Evolutionary conservation across 1,140 invertebrate species (phyloP).

Genomic region (Thalassaphorura encarpata): DNA sequence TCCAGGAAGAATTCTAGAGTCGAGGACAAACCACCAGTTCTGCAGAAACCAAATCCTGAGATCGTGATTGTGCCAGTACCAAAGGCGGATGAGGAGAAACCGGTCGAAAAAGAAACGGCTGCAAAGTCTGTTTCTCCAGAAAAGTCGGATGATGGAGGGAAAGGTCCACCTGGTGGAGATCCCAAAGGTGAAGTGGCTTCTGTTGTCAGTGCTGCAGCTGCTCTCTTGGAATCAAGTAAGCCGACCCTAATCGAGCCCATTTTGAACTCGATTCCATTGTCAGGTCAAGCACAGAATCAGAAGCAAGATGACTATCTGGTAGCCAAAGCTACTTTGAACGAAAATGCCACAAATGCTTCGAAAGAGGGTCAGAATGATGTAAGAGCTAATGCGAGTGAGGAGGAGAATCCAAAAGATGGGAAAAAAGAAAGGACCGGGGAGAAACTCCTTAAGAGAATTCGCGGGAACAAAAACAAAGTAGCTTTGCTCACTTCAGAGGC

Average conservation of each 20-base stretch:
- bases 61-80: too few relatives aligned
- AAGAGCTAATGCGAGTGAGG: constrained; percentile 1
- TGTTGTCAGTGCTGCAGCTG: background rate
- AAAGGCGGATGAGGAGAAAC: background rate
- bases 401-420: background rate
- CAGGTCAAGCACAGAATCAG: constrained; percentile 15
- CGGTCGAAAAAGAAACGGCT: background rate
- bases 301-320: constrained; percentile 23
- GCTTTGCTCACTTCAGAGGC: constrained; percentile 29
- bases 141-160: too few relatives aligned
- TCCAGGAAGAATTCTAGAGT: too few relatives aligned
- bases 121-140: background rate
- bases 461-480: constrained; percentile 29
- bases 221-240: constrained; percentile 5
- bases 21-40: too few relatives aligned
- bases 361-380: background rate
- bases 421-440: constrained; percentile 3
- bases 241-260: background rate
- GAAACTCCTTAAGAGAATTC: constrained; percentile 14
- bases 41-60: too few relatives aligned
- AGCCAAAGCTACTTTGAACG: constrained; percentile 18
- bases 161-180: background rate
- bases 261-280: background rate
- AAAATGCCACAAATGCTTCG: background rate
- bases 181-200: background rate